A percentile compares a stretch with the other conserved stretches of the same genome.
Conservation (phyloP, 2,888 invertebrate genomes). For the Willowsia nigromaculata region DNA sequence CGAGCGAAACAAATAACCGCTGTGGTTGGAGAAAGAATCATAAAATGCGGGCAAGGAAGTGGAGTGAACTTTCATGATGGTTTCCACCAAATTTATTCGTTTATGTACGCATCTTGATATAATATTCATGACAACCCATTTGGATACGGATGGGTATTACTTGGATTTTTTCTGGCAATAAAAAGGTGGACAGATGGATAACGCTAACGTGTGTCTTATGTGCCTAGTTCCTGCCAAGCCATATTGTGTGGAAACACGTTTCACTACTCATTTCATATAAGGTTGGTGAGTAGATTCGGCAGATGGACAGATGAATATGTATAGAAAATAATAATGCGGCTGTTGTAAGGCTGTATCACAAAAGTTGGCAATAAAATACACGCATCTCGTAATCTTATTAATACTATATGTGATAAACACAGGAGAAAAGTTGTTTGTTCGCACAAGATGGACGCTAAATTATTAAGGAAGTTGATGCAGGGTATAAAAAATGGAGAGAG, state of each 20-base stretch:
- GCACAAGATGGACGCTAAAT: constrained; percentile 11
- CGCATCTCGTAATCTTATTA: neutral
- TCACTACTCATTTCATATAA: neutral
- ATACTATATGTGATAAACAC: constrained; percentile 12
- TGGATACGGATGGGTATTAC: neutral
- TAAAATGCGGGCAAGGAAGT: neutral
- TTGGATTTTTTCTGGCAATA: constrained; percentile 1
- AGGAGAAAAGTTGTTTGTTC: constrained; percentile 25
- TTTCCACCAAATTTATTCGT: constrained; percentile 4
- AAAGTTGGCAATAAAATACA: constrained; percentile 22
- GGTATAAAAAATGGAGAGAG: neutral
- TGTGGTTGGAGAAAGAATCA: neutral
- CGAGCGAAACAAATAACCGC: neutral
- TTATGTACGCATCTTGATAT: constrained; percentile 17
- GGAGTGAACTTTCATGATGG: neutral
- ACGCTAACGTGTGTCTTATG: no score
- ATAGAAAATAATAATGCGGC: no score
- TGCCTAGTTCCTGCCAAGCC: neutral
- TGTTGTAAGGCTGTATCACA: neutral
- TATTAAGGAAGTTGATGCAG: constrained; percentile 50
- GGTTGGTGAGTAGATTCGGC: neutral
- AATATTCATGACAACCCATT: constrained; percentile 21
- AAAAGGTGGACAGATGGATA: constrained; percentile 54
- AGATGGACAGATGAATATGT: constrained; percentile 31
- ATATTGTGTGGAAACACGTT: neutral